These are phyloP conservation scores for Nemotelus pantherinus DNA, from an alignment of 2,888 invertebrate genomes.

Conservation along the genomic window DNA sequence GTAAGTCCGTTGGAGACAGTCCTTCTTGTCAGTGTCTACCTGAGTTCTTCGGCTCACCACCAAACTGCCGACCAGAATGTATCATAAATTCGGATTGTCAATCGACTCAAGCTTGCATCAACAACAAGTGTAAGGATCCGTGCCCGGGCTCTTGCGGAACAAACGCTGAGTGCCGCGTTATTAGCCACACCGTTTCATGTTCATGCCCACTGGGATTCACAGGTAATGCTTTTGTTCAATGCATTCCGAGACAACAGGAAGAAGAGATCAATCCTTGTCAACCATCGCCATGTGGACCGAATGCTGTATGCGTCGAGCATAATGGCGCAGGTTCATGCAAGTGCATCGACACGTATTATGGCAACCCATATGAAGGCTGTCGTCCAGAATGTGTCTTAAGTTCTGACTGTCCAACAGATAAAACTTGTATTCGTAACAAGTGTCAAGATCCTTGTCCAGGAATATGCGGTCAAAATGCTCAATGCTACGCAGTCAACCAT, in stretches of 20 bases:
- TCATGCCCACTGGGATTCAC: conserved; percentile 79
- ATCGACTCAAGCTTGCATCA: conserved; percentile 80
- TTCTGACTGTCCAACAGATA: conserved; percentile 84
- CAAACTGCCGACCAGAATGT: conserved; percentile 85
- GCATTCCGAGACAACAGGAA: conserved; percentile 67
- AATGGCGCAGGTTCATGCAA: conserved; percentile 83
- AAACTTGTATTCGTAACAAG: conserved; percentile 83
- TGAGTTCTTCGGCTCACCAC: conserved; percentile 81
- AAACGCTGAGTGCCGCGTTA: conserved; percentile 81
- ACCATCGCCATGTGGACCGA: conserved; percentile 87
- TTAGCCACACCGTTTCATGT: conserved; percentile 84
- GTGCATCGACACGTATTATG: conserved; percentile 82
- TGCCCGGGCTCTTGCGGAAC: conserved; percentile 84
- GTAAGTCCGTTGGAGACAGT: conserved; percentile 72
- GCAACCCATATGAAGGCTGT: conserved; percentile 87
- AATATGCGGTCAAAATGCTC: conserved; percentile 83
- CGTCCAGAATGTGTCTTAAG: conserved; percentile 88
- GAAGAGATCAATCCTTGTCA: conserved; percentile 78
- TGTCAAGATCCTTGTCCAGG: conserved; percentile 89
- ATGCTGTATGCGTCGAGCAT: conserved; percentile 79
- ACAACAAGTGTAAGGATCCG: conserved; percentile 82
- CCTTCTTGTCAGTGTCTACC: conserved; percentile 82
- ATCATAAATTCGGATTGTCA: conserved; percentile 84
- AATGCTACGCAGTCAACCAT: conserved; percentile 86
- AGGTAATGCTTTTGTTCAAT: conserved; percentile 86